A percentile compares a stretch with the other conserved stretches of the same genome.
phyloP scores from a whole-genome alignment of 2,113 vertebrate genomes.

The Otus sunia region DNA sequence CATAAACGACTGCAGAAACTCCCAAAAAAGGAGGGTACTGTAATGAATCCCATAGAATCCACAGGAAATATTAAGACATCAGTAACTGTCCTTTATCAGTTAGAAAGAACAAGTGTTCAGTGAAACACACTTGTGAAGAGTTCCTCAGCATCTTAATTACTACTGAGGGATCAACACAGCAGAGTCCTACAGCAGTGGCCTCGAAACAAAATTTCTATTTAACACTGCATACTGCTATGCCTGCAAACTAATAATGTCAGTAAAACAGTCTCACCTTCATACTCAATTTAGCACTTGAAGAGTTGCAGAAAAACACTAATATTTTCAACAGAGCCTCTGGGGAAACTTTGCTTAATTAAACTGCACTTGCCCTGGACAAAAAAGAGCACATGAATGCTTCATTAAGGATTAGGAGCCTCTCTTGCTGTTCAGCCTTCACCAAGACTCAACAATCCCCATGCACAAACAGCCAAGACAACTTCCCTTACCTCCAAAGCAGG shows the following conservation, averaged over 20 bases:
- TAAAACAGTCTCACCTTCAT: background rate
- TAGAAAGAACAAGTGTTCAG: background rate
- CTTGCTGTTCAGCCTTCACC: background rate
- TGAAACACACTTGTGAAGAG: background rate
- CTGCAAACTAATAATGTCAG: background rate
- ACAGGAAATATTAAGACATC: background rate
- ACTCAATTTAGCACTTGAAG: background rate
- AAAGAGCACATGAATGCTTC: background rate
- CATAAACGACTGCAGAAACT: background rate
- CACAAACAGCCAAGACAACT: background rate
- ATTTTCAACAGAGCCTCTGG: background rate
- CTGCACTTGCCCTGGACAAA: background rate
- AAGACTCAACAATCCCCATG: fast-evolving
- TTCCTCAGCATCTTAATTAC: background rate
- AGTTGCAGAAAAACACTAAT: background rate
- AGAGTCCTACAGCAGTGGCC: background rate
- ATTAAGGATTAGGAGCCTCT: background rate
- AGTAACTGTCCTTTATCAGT: background rate
- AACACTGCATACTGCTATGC: background rate
- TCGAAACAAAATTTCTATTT: background rate
- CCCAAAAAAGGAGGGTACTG: background rate
- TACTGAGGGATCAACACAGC: background rate
- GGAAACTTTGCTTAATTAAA: background rate
- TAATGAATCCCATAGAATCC: background rate
- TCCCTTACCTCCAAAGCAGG: background rate